Evolutionary conservation across 2,113 vertebrate genomes (phyloP).

Genomic region (Apus apus): DNA sequence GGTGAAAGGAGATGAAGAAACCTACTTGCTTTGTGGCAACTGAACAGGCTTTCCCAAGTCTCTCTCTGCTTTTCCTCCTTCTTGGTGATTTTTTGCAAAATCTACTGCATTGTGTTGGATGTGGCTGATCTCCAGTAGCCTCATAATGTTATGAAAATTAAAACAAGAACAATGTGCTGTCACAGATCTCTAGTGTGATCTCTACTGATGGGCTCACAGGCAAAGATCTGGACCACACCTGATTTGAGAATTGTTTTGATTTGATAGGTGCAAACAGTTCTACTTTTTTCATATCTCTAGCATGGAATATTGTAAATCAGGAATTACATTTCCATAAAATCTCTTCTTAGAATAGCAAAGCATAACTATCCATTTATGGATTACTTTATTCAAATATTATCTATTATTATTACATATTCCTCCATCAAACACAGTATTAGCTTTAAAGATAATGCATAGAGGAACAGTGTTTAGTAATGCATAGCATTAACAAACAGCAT

Average conservation of each 20-base stretch:
- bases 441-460: neutral
- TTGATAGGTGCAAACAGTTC: neutral
- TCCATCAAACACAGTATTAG: neutral
- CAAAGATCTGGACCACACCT: neutral
- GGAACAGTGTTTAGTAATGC: neutral
- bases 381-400: neutral
- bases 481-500: slow-evolving; percentile 22
- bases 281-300: neutral
- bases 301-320: neutral
- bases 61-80: neutral
- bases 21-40: neutral
- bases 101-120: neutral
- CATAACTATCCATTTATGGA: neutral
- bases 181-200: neutral
- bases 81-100: neutral
- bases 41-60: neutral
- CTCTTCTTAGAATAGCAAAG: neutral
- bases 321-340: neutral
- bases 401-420: neutral
- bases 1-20: neutral
- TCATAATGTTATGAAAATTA: neutral
- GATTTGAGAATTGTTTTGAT: neutral
- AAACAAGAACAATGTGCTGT: neutral
- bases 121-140: neutral
- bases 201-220: neutral